Conservation (phyloP, 2,797 vertebrate genomes). For the Mergus octosetaceus region DNA sequence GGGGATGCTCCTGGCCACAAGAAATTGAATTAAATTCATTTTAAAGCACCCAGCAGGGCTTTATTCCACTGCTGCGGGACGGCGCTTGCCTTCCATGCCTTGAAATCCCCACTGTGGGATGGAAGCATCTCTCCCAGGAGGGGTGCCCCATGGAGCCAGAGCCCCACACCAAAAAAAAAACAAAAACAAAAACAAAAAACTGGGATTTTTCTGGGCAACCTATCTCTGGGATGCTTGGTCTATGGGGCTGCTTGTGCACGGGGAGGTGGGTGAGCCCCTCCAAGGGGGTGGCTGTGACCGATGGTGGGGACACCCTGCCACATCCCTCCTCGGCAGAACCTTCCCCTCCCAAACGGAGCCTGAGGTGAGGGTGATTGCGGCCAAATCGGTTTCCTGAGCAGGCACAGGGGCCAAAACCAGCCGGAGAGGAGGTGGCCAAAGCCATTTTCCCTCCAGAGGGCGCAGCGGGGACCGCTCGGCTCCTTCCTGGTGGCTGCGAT, state of each 20-base stretch:
- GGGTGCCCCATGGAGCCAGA: neutral
- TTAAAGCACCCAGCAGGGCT: accelerated
- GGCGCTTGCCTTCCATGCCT: neutral
- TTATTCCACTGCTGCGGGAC: neutral
- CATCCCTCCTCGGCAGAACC: neutral
- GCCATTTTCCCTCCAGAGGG: neutral
- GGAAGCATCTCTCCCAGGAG: neutral
- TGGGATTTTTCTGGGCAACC: neutral
- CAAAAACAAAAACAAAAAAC: too few relatives aligned
- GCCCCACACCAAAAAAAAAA: too few relatives aligned
- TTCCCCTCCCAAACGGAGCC: neutral
- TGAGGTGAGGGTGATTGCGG: neutral
- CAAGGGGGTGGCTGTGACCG: neutral
- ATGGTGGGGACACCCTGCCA: neutral
- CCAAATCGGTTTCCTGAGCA: constrained; percentile 52
- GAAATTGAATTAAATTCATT: neutral
- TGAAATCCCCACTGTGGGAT: neutral
- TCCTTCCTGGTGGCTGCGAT: neutral
- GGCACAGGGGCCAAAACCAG: neutral
- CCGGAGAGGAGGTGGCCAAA: neutral
- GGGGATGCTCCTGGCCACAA: neutral
- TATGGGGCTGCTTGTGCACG: neutral
- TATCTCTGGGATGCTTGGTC: neutral
- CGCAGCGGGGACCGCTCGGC: neutral
- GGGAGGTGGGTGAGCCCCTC: neutral